Evolutionary conservation across 2,888 invertebrate genomes (phyloP), one percentile per base, ranked within the genome.

Genomic region (Tubulanus polymorphus): DNA sequence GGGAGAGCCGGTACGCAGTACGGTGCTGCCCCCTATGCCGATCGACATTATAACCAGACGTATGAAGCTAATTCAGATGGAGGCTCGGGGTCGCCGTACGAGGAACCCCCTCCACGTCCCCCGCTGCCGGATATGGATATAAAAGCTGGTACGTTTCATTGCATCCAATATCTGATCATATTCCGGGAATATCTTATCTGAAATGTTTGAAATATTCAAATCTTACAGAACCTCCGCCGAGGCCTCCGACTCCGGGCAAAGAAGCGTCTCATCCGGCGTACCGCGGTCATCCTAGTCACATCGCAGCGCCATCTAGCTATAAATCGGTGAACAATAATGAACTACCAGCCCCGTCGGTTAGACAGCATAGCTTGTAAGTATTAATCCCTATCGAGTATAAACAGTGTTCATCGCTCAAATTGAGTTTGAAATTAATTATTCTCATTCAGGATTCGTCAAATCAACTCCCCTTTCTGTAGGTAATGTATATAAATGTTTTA

Each of bases 21-120:
- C n/a, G n/a, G n/a, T n/a, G n/a, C n/a, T n/a, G n/a, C n/a, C n/a
- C 35, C 35, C n/a, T 35, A 35, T 35, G n/a, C 12, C 12, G 35
- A 35, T 35, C 35, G 12, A 35, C 35, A 35, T 35, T n/a, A n/a
- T n/a, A n/a, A n/a, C n/a, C n/a, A n/a, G 48, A 26, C 23, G 26
- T n/a, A 51, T 41, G 30, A 37, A 10, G 8, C 26, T 51, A 3
- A 27, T 30, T 15, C 49, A 27, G 18, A 15, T 15, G 49, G 23
- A 6, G 20, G 20, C 30, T 18, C 29, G 15, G 5, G 49, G 29
- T 25, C 28, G 3, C 30, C 37, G 1, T 46, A 53, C 27, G 73
- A 74, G 12, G 67, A 67, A 3, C 71, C 69, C 0, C 70, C 73
- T 5, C 61, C 72, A 32, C 66, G 72, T 12, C 71, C 72, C 3